Evolutionary conservation across 2,888 invertebrate species (phyloP), one percentile per base, ranked within the genome.

Genomic region (Xanthostigma xanthostigma): DNA sequence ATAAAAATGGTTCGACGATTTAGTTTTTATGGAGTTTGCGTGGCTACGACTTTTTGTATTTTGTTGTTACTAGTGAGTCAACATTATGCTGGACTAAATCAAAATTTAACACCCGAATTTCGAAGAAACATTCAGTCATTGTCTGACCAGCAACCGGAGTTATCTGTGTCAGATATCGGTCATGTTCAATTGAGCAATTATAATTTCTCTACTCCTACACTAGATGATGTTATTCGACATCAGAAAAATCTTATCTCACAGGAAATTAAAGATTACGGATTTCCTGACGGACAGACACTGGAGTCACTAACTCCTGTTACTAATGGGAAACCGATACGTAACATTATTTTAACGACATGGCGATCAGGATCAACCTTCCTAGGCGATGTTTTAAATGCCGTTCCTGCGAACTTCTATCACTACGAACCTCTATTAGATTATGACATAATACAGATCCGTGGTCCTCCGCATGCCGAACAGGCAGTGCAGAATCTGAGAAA

Each of bases 321-420:
- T 39, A 78, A 77, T 40, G 89, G 89, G 11, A 72, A 69, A 49
- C 90, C 90, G 5, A 62, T 87, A 49, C 73, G 84, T 54, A 88
- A 81, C 64, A 65, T 91, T 43, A 80, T 92, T 54, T 69, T 90
- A 51, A 87, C 90, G n/a, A 88, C 88, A 11, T 92, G 91, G 89
- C 75, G 92, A 56, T 88, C 89, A 5, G 92, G 92, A 8, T 90
- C 91, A 14, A 91, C 91, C 36, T 92, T 92, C 64, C 72, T 92
- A 46, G 91, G 90, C 47, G 90, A 90, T 60, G 77, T 90, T 41
- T 64, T 91, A 43, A 87, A 87, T 64, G 75, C 88, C 33, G 78
- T 89, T 63, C 90, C 91, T 13, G 89, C 81, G 35, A 91, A 84
- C 64, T 92, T 77, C 67, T 92, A 91, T 68, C 90, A 91, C 64